Conservation (phyloP, 2,888 invertebrate species). For the Thysanoteuthis rhombus region DNA sequence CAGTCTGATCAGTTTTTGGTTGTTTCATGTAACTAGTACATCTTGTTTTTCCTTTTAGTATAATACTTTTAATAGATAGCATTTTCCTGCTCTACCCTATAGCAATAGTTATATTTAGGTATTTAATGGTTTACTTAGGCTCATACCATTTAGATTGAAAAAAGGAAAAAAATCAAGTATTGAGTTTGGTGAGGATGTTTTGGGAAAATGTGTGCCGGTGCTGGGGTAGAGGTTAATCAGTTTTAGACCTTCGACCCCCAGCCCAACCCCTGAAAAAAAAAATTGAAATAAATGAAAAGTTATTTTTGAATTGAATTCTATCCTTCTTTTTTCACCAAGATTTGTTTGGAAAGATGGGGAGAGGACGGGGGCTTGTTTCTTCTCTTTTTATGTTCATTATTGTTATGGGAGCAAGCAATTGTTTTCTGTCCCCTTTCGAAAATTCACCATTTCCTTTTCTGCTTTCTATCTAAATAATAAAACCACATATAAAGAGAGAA, state of each 20-base stretch:
- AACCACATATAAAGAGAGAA: background rate
- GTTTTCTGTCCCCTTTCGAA: background rate
- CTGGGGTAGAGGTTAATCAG: background rate
- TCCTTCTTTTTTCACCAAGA: background rate
- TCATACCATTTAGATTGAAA: background rate
- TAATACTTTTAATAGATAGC: background rate
- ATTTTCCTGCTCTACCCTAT: background rate
- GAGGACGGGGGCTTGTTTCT: background rate
- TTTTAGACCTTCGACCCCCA: background rate
- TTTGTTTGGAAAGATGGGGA: background rate
- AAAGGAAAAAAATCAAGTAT: no score
- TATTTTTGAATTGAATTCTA: background rate
- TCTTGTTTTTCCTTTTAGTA: background rate
- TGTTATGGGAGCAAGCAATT: background rate
- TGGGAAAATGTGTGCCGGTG: background rate
- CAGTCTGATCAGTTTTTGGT: background rate
- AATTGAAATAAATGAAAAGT: background rate
- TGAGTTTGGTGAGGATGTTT: background rate
- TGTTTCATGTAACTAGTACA: background rate
- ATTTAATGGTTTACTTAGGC: background rate
- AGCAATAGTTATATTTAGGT: background rate
- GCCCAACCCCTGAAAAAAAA: background rate
- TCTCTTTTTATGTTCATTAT: background rate
- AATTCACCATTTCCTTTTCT: background rate
- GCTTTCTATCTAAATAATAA: background rate